Conservation (phyloP, 1,140 invertebrate species). For the Chelonus insularis region DNA sequence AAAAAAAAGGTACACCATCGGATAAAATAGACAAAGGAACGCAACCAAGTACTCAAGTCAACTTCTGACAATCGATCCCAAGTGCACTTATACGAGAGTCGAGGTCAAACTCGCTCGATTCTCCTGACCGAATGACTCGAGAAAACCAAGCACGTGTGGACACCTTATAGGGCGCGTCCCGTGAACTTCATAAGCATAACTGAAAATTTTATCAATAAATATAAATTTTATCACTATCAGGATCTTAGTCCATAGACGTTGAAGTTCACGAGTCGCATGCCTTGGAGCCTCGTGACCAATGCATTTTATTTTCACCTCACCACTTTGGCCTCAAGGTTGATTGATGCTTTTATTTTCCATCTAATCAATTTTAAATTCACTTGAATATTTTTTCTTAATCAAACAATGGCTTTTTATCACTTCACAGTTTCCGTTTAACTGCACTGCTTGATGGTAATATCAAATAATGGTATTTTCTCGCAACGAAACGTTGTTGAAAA, state of each 20-base stretch:
- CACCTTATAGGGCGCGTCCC: not conserved
- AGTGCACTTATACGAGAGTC: conserved; percentile 21
- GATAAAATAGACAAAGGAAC: conserved; percentile 4
- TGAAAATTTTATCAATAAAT: no score
- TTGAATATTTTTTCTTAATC: not conserved
- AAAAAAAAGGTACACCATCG: no score
- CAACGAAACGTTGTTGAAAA: no score
- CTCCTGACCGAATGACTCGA: conserved; percentile 26
- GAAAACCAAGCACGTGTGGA: conserved; percentile 22
- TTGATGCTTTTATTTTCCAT: not conserved
- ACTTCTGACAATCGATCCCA: conserved; percentile 16
- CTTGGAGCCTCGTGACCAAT: conserved; percentile 9
- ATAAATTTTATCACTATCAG: no score
- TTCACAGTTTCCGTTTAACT: no score
- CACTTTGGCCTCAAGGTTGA: conserved; percentile 16
- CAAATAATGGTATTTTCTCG: no score
- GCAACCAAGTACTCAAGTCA: conserved; percentile 1
- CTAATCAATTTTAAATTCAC: not conserved
- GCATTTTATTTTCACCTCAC: not conserved
- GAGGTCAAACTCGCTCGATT: conserved; percentile 27
- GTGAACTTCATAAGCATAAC: conserved; percentile 18
- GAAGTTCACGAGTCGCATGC: not conserved
- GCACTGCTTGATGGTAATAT: no score
- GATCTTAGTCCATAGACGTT: not conserved
- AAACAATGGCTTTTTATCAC: no score